Conservation (phyloP, 2,888 invertebrate species). For the Drosophila diplacantha region DNA sequence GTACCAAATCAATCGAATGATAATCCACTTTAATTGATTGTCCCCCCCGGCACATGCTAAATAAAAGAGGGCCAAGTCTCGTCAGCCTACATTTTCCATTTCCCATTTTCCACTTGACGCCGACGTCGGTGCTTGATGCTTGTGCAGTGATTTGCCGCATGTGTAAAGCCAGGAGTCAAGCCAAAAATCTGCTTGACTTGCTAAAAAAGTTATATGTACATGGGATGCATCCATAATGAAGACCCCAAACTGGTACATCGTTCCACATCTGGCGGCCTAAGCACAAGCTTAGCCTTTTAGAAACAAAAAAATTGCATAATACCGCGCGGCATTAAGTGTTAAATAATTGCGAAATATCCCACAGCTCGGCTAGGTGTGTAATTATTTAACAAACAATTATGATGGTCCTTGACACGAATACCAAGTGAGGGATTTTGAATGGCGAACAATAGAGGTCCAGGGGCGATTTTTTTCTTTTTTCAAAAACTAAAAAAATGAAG, state of each 20-base stretch:
- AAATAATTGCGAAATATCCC: constrained; percentile 13
- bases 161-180: constrained; percentile 12
- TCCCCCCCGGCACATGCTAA: constrained; percentile 13
- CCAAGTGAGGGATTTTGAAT: constrained; percentile 7
- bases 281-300: background rate
- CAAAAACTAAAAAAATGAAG: background rate
- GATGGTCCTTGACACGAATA: constrained; percentile 12
- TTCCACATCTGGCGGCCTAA: constrained; percentile 1
- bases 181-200: constrained; percentile 14
- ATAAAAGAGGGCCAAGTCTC: constrained; percentile 15
- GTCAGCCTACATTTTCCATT: constrained; percentile 9
- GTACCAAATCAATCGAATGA: constrained; percentile 24
- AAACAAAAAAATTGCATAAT: constrained; percentile 9
- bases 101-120: constrained; percentile 12
- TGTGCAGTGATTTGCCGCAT: constrained; percentile 6
- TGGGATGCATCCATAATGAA: constrained; percentile 8
- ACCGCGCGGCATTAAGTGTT: constrained; percentile 7
- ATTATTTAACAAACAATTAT: constrained; percentile 2
- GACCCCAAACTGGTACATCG: constrained; percentile 11
- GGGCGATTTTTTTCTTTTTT: background rate
- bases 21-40: constrained; percentile 26
- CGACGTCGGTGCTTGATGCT: background rate
- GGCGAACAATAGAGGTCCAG: constrained; percentile 6
- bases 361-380: constrained; percentile 1
- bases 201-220: constrained; percentile 6